These are phyloP conservation scores for Condylostylus longicornis DNA, from an alignment of 1,140 invertebrate genomes.

Conservation along the genomic window DNA sequence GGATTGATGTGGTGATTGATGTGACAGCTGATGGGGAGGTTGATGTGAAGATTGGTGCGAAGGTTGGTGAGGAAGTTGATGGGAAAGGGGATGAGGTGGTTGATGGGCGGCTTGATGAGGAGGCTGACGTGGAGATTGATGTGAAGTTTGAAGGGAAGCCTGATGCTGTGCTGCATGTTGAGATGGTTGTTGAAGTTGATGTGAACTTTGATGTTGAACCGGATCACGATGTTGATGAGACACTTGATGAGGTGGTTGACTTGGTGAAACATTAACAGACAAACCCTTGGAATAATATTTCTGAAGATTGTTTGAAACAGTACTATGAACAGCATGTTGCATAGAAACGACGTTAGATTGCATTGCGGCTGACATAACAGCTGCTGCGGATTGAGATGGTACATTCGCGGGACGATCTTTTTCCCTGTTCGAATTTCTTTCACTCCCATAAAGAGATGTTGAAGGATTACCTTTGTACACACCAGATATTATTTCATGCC, in stretches of 20 bases:
- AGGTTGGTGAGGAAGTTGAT: conserved; percentile 16
- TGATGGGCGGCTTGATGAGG: conserved; percentile 8
- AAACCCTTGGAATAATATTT: background rate
- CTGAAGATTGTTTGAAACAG: background rate
- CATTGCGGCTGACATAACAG: too few relatives aligned
- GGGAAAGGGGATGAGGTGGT: conserved; percentile 13
- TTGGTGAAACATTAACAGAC: background rate
- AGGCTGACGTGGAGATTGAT: background rate
- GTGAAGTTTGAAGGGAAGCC: background rate
- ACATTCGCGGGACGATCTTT: too few relatives aligned
- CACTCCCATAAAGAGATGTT: conserved; percentile 5
- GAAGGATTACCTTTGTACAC: conserved; percentile 4
- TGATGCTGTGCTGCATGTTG: background rate
- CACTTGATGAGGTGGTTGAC: conserved; percentile 1
- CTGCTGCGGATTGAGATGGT: background rate
- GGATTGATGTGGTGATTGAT: conserved; percentile 11
- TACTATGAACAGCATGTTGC: too few relatives aligned
- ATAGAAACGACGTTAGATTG: too few relatives aligned
- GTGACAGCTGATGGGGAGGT: conserved; percentile 10
- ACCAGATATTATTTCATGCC: conserved; percentile 16
- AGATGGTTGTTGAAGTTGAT: conserved; percentile 2
- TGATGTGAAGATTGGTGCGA: conserved; percentile 13
- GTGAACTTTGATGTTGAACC: background rate
- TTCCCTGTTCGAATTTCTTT: background rate
- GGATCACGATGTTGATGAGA: background rate